Evolutionary conservation across 35 echinoderm and acorn worm genomes (phyloP).

Genomic region (Ophiothrix spiculata): DNA sequence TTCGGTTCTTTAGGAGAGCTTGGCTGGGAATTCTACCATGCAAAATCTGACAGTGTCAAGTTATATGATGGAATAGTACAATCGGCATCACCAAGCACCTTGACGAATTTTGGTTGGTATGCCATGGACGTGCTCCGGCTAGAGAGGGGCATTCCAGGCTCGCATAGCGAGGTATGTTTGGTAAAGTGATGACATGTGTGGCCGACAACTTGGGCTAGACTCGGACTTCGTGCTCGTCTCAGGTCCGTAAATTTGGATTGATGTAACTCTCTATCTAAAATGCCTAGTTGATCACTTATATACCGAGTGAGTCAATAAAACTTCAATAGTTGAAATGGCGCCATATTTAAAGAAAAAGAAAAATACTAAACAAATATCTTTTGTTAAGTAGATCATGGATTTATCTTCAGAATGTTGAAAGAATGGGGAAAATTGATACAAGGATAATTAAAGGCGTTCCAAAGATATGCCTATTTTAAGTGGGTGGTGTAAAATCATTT

Average conservation of each 20-base stretch:
- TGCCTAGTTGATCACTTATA: background rate
- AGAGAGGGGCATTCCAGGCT: slow-evolving; percentile 21
- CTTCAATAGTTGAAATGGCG: background rate
- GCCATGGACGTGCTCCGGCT: slow-evolving; percentile 20
- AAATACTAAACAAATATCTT: no score
- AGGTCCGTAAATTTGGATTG: background rate
- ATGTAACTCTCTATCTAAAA: background rate
- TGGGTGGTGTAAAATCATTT: no score
- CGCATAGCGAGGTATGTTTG: slow-evolving; percentile 13
- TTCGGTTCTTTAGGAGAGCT: slow-evolving; percentile 48
- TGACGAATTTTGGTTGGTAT: slow-evolving; percentile 35
- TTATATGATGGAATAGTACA: slow-evolving; percentile 19
- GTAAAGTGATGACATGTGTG: background rate
- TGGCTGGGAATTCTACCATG: slow-evolving; percentile 43
- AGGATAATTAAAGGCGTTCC: no score
- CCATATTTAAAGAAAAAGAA: no score
- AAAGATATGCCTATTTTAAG: no score
- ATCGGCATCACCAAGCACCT: background rate
- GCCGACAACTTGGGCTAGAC: background rate
- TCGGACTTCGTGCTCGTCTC: background rate
- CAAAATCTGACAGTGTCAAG: slow-evolving; percentile 4
- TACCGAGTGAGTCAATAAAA: background rate
- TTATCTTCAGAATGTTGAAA: no score
- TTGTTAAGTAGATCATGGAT: no score
- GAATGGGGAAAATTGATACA: no score